Conservation (phyloP, 2,797 vertebrate species). For the Pantherophis vulpinus region DNA sequence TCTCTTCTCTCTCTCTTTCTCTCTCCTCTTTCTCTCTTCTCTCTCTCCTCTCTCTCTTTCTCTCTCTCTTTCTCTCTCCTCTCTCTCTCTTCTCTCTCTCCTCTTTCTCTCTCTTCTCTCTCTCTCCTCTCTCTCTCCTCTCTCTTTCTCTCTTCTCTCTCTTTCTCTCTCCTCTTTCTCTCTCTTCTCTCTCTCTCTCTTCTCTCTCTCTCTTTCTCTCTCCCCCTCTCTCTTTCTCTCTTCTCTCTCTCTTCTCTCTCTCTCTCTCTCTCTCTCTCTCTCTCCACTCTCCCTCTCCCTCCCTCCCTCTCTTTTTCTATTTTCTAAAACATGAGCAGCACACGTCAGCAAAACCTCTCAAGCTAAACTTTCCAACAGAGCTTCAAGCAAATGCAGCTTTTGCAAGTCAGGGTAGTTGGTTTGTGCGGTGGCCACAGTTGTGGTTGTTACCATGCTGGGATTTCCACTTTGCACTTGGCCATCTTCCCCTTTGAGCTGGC, state of each 20-base stretch:
- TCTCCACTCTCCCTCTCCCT: background rate
- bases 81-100: too few relatives aligned
- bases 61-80: too few relatives aligned
- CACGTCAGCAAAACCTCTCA: background rate
- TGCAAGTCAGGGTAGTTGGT: background rate
- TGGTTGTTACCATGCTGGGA: background rate
- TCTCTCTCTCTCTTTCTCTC: accelerated
- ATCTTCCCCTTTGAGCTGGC: background rate
- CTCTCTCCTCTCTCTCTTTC: accelerated
- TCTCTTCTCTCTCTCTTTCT: too few relatives aligned
- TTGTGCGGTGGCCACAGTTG: too few relatives aligned
- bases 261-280: background rate
- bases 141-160: too few relatives aligned
- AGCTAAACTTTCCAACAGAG: background rate
- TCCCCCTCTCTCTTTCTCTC: accelerated
- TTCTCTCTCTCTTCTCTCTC: background rate
- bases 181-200: too few relatives aligned
- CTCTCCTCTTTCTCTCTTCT: background rate
- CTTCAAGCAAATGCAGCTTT: conserved; percentile 16
- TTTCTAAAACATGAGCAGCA: accelerated
- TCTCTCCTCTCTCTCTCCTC: accelerated
- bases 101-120: background rate
- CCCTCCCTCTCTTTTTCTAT: background rate
- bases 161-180: too few relatives aligned
- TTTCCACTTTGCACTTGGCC: background rate